Percentiles rank a stretch among this genome's conserved stretches.
Evolutionary conservation across 2,113 vertebrate genomes (phyloP).

Genomic region (Paramisgurnus dabryanus): DNA sequence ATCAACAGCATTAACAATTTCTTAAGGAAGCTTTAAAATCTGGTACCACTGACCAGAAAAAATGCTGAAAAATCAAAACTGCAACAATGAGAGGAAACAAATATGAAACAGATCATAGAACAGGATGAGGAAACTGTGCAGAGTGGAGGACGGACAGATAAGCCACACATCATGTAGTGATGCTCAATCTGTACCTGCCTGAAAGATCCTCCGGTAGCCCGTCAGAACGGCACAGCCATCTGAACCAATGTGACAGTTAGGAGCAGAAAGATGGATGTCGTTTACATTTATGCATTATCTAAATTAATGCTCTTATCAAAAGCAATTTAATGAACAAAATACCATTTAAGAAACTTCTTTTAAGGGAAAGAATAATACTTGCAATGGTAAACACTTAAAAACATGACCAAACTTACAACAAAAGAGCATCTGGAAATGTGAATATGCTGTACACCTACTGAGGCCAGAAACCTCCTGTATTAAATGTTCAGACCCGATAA

Average conservation of each 20-base stretch:
- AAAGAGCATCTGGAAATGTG: no score
- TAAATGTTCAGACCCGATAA: no score
- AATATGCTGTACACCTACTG: no score
- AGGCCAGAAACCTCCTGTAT: no score
- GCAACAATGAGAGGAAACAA: not conserved
- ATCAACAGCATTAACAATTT: not conserved
- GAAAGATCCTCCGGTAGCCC: constrained; percentile 70
- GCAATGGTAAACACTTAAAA: no score
- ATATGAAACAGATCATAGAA: not conserved
- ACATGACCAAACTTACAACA: no score
- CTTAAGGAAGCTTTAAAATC: not conserved
- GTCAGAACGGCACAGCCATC: constrained; percentile 71
- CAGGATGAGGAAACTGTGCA: constrained; percentile 3
- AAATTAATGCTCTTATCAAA: no score
- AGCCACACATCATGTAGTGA: constrained; percentile 63
- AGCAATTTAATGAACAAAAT: no score
- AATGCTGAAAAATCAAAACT: not conserved
- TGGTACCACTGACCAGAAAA: constrained; percentile 3
- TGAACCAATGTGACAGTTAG: constrained; percentile 59
- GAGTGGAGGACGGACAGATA: constrained; percentile 58
- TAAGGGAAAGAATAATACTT: no score
- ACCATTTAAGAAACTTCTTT: no score
- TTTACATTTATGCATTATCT: not conserved
- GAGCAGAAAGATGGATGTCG: constrained; percentile 41
- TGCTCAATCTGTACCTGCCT: constrained; percentile 71